Evolutionary conservation across 2,888 invertebrate genomes (phyloP), one percentile per base, ranked within the genome.

Genomic region (Acholoe squamosa): DNA sequence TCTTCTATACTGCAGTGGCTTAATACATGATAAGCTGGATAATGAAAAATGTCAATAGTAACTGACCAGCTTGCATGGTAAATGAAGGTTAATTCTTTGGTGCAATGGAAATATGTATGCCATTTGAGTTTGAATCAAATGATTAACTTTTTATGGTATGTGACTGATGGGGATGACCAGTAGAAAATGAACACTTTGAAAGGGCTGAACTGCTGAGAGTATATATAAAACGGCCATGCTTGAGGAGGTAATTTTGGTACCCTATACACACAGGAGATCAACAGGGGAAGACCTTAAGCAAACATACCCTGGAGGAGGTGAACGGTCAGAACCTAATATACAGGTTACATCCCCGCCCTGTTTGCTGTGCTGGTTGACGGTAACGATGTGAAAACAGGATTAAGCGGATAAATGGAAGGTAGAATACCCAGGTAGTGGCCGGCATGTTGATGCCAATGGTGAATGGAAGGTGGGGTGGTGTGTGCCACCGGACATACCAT

Each of bases 331-430:
- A 14, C 1, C 61, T 0, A 7, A 3, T 7, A 61, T n/a, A n/a
- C 61, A 61, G 61, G 61, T 61, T 61, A 61, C 61, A n/a, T 61
- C 61, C 61, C 61, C 61, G 61, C 19, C n/a, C n/a, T 61, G 61
- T 61, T 61, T 61, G 61, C 19, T 61, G 43, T n/a, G 61, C 19
- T 19, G 61, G 61, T 14, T 61, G 61, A 61, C 14, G 61, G 22
- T 61, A 61, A 61, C 61, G 61, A 61, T 61, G 22, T 61, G 61
- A 61, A 61, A 61, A 61, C 61, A n/a, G 61, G 61, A 61, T 61
- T n/a, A 61, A 61, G 22, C 19, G 61, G 14, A 61, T 61, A 3
- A 54, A 19, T 10, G 43, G 43, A 10, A 43, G 43, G 43, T 43
- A 43, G 10, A 43, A 43, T 43, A 43, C 43, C 43, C 43, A 43